A percentile compares a stretch with the other conserved stretches of the same genome.
Conservation (phyloP, 2,113 vertebrate species). For the Macquaria ambigua region DNA sequence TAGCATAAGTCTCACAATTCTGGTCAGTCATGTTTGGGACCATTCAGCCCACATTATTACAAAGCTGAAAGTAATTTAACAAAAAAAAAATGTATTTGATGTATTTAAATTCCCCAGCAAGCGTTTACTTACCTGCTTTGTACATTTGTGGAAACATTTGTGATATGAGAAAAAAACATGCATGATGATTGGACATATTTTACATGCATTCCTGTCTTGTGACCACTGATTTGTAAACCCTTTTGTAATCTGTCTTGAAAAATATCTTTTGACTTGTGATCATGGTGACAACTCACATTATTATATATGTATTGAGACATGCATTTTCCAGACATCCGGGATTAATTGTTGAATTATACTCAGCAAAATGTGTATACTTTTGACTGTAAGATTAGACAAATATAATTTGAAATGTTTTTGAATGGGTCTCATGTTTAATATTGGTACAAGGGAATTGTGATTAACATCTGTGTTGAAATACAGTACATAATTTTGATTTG, state of each 20-base stretch:
- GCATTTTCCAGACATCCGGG: neutral
- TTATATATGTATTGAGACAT: slow-evolving; percentile 4
- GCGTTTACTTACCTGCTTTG: slow-evolving; percentile 63
- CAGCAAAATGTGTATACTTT: slow-evolving; percentile 12
- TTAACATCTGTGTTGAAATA: neutral
- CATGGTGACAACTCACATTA: neutral
- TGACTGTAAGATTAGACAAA: slow-evolving; percentile 22
- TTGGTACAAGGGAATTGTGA: neutral
- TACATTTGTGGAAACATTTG: slow-evolving; percentile 50
- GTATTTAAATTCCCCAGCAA: slow-evolving; percentile 40
- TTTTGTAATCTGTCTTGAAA: slow-evolving; percentile 51
- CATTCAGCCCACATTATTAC: slow-evolving; percentile 45
- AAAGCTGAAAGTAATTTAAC: slow-evolving; percentile 10
- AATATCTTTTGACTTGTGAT: slow-evolving; percentile 23
- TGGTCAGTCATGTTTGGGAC: slow-evolving; percentile 64
- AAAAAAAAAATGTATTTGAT: slow-evolving; percentile 16
- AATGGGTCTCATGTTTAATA: neutral
- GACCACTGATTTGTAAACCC: slow-evolving; percentile 63
- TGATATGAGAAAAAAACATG: slow-evolving; percentile 38
- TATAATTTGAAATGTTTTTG: neutral
- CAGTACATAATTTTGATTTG: neutral
- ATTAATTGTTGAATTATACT: slow-evolving; percentile 35
- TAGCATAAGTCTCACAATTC: slow-evolving; percentile 15
- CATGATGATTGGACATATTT: slow-evolving; percentile 51
- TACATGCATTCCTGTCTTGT: slow-evolving; percentile 74